Evolutionary conservation across 2,113 vertebrate species (phyloP), one percentile per base, ranked within the genome.

Genomic region (Melanocharis versteri): DNA sequence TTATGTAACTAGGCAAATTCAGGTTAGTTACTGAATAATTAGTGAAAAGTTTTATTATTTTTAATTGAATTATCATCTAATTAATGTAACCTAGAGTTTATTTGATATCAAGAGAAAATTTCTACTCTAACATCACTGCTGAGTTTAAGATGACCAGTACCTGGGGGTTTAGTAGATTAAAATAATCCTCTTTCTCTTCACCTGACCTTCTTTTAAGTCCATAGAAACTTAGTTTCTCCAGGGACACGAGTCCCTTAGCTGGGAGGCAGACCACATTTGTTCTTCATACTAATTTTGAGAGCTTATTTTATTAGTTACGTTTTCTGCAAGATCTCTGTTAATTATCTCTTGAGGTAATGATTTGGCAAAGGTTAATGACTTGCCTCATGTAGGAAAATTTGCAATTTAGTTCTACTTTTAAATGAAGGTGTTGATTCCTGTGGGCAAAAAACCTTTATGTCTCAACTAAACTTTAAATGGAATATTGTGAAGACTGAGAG

Each of bases 311-410:
- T 96, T 96, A 96, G 75, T 93, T 91, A 88, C 50, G 27, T 95
- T 96, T 96, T 86, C 89, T 93, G 45, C 22, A 69, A 93, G 94
- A 97, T 96, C 94, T 89, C 83, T 93, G 77, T 97, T 97, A 97
- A 97, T 96, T 96, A 94, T 97, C 94, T 96, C 73, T 88, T 54
- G 89, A 95, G 92, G 84, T 91, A 96, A 95, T 88, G 92, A 94
- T 98, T 94, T 97, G 93, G 80, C 83, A 97, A 97, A 98, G 93
- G 95, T 97, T 97, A 97, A 97, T 92, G 94, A 96, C 89, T 96
- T 94, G 68, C 91, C 82, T 94, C 91, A 92, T 94, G 87, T 56
- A 95, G 92, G 48, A 96, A 89, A 94, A 95, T 75, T 53, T 93
- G 65, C 70, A 62, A 90, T 96, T 96, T 96, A 82, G 83, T 95